Conservation (phyloP, 2,113 vertebrate genomes). For the Petaurus breviceps region DNA sequence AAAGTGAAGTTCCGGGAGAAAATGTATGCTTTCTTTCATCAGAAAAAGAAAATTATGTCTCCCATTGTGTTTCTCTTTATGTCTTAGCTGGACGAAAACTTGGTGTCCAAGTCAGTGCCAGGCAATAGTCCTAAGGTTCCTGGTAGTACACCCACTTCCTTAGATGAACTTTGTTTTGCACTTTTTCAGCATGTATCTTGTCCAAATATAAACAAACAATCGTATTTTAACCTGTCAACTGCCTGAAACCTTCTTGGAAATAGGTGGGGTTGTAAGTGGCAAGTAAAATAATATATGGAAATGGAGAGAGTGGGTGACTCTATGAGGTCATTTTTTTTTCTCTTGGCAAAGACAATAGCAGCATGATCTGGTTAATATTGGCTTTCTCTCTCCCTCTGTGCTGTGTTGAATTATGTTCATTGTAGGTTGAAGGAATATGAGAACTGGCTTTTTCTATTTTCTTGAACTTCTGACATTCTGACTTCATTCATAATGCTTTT, state of each 20-base stretch:
- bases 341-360: background rate
- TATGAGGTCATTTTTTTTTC: background rate
- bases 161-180: background rate
- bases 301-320: background rate
- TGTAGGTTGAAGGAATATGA: background rate
- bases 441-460: background rate
- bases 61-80: background rate
- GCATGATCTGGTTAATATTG: background rate
- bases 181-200: slow-evolving; percentile 27
- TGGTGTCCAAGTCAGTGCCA: background rate
- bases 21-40: background rate
- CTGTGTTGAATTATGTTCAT: background rate
- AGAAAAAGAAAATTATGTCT: background rate
- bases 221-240: background rate
- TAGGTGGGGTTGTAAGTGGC: background rate
- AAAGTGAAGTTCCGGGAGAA: background rate
- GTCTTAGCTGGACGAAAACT: background rate
- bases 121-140: background rate
- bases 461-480: background rate
- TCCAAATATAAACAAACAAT: background rate
- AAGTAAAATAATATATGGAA: background rate
- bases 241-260: background rate
- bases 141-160: background rate
- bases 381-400: background rate
- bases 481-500: background rate